Base-by-base conservation (phyloP, 2,797 vertebrate species). In the Chelidonichthys spinosus region DNA sequence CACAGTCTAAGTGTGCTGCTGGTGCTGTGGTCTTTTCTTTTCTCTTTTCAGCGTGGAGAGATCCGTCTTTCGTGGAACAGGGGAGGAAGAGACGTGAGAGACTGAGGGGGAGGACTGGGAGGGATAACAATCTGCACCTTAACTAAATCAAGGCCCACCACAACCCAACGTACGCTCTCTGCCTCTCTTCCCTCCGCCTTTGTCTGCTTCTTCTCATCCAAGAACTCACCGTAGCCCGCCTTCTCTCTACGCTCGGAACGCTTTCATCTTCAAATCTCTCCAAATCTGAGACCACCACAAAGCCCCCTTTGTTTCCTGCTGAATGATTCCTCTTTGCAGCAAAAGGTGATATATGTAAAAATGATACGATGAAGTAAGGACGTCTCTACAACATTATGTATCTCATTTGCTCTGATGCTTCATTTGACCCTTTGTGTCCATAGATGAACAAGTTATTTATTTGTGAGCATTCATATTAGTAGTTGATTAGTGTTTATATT, bases 11-110 rank as follows among this genome's bases (percentile, higher is more conserved):
- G 69, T 82, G 72, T 67, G 75, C 82, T 78, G 69, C 79, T 7
- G 77, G 6, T 14, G 81, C 82, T 93, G 83, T 84, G 91, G 92
- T 93, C 73, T 88, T 79, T 75, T 63, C 79, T 77, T 55, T 87
- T 35, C 72, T 78, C 52, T 85, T 72, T 77, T 35, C 80, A 92
- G 93, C 85, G 91, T 50, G 89, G 78, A 92, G 92, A 94, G 92
- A 94, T 95, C 93, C 92, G 95, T 89, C 94, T 95, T 95, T 95
- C 94, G 94, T 94, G 93, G 94, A 95, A 95, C 89, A 85, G 76
- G 63, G 79, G 91, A 95, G 93, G 94, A 94, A 95, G 94, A 93
- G 91, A 90, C 85, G 92, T 87, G 85, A 85, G 89, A 87, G 86
- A 79, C 78, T 72, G 88, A 53, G 87, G 84, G 83, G 86, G 90